Conservation (phyloP, 2,797 vertebrate genomes). For the Manis pentadactyla region DNA sequence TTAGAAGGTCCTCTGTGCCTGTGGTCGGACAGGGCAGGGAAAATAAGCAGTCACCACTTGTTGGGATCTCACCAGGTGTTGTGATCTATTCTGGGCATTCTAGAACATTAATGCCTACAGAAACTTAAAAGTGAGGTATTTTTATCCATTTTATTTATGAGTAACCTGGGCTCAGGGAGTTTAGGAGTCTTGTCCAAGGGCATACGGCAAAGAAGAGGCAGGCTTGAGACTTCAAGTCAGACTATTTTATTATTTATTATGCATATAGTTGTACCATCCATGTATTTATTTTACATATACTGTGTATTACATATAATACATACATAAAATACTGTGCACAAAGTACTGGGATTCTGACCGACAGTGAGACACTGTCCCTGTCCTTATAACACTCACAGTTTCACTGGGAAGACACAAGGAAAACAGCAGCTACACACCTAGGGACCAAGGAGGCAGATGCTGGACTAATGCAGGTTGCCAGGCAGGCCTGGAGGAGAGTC, state of each 20-base stretch:
- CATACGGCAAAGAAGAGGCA: not conserved
- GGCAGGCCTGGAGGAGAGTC: not conserved
- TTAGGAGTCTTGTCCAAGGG: not conserved
- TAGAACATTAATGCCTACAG: not conserved
- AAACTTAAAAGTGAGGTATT: not conserved
- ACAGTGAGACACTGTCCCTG: not conserved
- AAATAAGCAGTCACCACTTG: not conserved
- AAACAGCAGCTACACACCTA: not conserved
- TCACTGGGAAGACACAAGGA: not conserved
- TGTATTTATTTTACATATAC: not conserved
- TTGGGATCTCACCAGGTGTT: not conserved
- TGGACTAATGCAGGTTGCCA: not conserved
- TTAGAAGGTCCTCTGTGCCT: not conserved
- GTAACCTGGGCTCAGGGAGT: not conserved
- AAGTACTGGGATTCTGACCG: not conserved
- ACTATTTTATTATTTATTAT: not conserved
- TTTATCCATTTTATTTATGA: not conserved
- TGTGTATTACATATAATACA: not conserved
- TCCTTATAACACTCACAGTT: not conserved
- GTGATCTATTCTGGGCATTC: not conserved
- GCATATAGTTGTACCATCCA: not conserved
- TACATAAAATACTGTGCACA: not conserved
- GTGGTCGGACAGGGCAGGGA: not conserved
- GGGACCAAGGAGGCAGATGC: not conserved
- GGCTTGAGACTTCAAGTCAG: not conserved